Base-by-base conservation (phyloP, 2,113 vertebrate species). In the Zapornia atra region DNA sequence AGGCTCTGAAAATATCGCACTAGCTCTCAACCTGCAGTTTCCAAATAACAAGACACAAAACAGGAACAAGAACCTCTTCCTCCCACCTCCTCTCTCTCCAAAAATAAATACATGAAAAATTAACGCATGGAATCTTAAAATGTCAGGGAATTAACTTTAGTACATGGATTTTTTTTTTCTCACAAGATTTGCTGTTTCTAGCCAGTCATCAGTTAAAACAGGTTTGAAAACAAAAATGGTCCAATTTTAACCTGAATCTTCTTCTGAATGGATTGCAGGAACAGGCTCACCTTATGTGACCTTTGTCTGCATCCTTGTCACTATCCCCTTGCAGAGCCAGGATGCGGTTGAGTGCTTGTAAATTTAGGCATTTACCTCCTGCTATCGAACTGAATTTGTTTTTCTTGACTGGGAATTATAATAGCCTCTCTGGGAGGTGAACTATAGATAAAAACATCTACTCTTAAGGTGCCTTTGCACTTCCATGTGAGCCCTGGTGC, bases 51-150 rank as follows among this genome's bases (percentile, higher is more conserved):
- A 64, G 76, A 91, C 69, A 63, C 63, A 94, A 97, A 96, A 94
- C 60, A 94, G 68, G 83, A 96, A 92, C 46, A 91, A 88, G 75
- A 91, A 70, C 51, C 64, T 88, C 80, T 92, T 92, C 46, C 48
- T 94, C 59, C 86, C 64, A 92, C 91, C 59, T 92, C 57, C 72
- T 84, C 72, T 86, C 48, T 92, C 88, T 88, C 91, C 76, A 90
- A 84, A 97, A 97, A 96, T 90, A 95, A 95, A 88, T 38, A 70
- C 68, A 81, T 88, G 80, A 96, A 94, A 94, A 94, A 94, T 78
- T 86, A 91, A 96, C 90, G 72, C 34, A 81, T 19, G 15, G 56
- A 78, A 92, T 86, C 80, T 56, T 86, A 69, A 95, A 86, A 86
- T 77, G 65, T 50, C 69, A 77, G 68, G 20, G 22, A 94, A 88